These are phyloP conservation scores for Pachyrhynchus sulphureomaculatus DNA, from an alignment of 1,140 invertebrate genomes.

Conservation along the genomic window DNA sequence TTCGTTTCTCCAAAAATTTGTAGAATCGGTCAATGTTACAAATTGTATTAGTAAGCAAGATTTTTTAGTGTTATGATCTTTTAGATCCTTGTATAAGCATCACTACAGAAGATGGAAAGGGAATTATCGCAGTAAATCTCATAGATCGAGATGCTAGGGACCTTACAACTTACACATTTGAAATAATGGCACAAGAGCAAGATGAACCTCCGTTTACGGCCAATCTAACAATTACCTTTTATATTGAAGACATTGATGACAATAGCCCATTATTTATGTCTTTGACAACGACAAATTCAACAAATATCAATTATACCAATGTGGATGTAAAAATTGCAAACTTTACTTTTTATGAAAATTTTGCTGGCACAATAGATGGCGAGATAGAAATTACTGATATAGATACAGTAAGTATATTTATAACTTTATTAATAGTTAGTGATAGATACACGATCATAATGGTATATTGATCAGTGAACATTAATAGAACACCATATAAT, in stretches of 20 bases:
- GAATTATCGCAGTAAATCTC: constrained; percentile 51
- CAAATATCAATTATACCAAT: constrained; percentile 38
- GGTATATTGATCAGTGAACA: background rate
- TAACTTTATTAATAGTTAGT: background rate
- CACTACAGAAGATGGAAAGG: constrained; percentile 49
- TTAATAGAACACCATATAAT: too few species aligned
- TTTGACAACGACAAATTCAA: background rate
- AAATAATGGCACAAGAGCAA: constrained; percentile 56
- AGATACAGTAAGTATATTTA: constrained; percentile 54
- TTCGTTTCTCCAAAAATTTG: too few species aligned
- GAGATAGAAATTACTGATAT: constrained; percentile 54
- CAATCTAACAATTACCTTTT: constrained; percentile 51
- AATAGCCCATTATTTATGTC: constrained; percentile 49
- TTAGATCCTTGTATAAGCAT: constrained; percentile 42
- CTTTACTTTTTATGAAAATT: constrained; percentile 33
- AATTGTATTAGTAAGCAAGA: too few species aligned
- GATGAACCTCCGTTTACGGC: constrained; percentile 50
- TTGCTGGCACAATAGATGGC: constrained; percentile 20
- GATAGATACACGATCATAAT: background rate
- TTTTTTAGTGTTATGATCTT: too few species aligned
- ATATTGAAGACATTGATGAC: constrained; percentile 59
- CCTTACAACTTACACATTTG: constrained; percentile 51
- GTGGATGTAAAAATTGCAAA: constrained; percentile 49
- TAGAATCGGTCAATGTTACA: too few species aligned
- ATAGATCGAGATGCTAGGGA: constrained; percentile 59